These are phyloP conservation scores for Istiophorus platypterus DNA, from an alignment of 2,113 vertebrate species.

Conservation along the genomic window DNA sequence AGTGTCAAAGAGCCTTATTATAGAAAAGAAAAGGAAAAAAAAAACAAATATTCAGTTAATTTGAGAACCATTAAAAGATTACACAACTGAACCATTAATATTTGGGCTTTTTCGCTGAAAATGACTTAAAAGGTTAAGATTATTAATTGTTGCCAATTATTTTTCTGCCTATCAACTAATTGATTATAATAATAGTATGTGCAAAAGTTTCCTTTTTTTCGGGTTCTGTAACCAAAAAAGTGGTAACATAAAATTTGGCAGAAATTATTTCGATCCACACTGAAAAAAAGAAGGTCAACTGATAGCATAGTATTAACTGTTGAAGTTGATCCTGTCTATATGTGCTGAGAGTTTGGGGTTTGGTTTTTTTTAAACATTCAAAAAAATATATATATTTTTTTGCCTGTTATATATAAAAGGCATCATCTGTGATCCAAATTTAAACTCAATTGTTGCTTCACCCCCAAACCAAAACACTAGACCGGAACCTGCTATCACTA, in stretches of 20 bases:
- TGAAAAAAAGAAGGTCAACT: too few species aligned
- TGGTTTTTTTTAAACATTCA: too few species aligned
- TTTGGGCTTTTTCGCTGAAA: too few species aligned
- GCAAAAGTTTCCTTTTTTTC: not conserved
- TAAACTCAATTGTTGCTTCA: not conserved
- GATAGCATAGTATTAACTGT: not conserved
- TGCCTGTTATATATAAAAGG: slow-evolving; percentile 1
- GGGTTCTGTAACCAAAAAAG: not conserved
- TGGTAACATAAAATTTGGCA: not conserved
- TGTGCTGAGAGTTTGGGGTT: too few species aligned
- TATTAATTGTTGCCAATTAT: too few species aligned
- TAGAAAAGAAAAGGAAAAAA: not conserved
- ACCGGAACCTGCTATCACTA: not conserved
- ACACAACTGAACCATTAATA: too few species aligned
- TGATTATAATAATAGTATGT: not conserved
- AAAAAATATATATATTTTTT: not conserved
- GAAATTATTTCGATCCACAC: not conserved
- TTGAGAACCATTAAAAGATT: too few species aligned
- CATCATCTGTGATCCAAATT: slow-evolving; percentile 5
- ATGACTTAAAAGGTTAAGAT: too few species aligned
- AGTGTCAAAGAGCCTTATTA: not conserved
- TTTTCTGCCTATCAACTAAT: not conserved
- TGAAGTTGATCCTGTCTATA: not conserved
- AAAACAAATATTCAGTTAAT: too few species aligned
- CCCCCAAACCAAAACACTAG: not conserved